Conservation (phyloP, 2,113 vertebrate species). For the Bufo bufo region DNA sequence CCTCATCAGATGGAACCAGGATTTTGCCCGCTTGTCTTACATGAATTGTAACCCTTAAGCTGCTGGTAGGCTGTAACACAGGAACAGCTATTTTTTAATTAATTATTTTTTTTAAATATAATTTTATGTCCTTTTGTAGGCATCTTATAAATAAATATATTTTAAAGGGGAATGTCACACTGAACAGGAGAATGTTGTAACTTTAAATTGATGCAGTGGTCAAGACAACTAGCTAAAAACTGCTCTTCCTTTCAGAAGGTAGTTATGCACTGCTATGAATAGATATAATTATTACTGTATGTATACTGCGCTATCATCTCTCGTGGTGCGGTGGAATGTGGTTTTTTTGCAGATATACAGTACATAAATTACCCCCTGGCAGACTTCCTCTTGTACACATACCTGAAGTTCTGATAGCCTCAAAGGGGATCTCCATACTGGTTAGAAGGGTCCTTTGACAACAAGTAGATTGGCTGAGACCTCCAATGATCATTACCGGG, state of each 20-base stretch:
- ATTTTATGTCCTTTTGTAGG: neutral
- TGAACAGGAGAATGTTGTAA: neutral
- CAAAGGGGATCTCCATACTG: too few relatives aligned
- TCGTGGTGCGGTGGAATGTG: neutral
- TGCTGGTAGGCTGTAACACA: neutral
- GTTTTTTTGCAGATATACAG: neutral
- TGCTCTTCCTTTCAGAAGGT: neutral
- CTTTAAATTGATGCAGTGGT: neutral
- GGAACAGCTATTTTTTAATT: neutral
- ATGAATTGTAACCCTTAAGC: neutral
- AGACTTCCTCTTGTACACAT: too few relatives aligned
- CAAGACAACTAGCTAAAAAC: neutral
- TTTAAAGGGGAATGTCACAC: neutral
- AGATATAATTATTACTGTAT: neutral
- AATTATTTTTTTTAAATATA: neutral
- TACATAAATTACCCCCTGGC: neutral
- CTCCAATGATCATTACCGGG: too few relatives aligned
- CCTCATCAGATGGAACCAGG: conserved; percentile 59
- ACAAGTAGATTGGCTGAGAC: too few relatives aligned
- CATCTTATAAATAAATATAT: neutral
- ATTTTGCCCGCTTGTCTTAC: conserved; percentile 46
- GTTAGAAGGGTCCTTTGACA: too few relatives aligned
- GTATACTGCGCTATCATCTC: neutral
- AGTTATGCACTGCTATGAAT: neutral
- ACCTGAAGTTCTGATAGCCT: too few relatives aligned